Base-by-base conservation (phyloP, 2,113 vertebrate genomes). In the Lichenostomus cassidix region DNA sequence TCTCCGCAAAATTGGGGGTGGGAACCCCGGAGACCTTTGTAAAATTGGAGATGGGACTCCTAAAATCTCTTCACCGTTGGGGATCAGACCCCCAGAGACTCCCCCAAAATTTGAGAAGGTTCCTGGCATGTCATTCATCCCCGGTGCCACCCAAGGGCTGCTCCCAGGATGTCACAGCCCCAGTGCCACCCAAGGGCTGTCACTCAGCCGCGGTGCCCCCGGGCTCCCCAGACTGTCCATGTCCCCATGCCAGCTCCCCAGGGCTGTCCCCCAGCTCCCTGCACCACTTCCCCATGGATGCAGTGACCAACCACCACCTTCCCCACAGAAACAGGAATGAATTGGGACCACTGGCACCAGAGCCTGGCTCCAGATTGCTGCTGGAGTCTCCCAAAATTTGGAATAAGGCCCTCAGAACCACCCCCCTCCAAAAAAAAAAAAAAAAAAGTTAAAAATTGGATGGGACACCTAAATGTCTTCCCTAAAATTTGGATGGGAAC, bases 261-360 rank as follows among this genome's bases (percentile, higher is more conserved):
- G 33, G 12, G 46, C 46, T 35, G 47, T 42, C 19, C 37, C 58
- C 42, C 69, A 21, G 15, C 53, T 27, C 59, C 5, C 1, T 12
- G 55, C 33, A 11, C 47, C 24, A 3, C 4, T 9, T 55, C 28
- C 44, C 33, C 11, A 6, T 4, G 23, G 50, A 29, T 22, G 23
- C 29, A 37, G 11, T 9, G 33, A 17, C 62, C 5, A 0, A 5
- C 22, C 25, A 33, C 68, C 1, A 0, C 41, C 7, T 64, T 11
- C 31, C 44, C 65, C 22, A 2, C 4, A 33, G 76, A 46, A 53
- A 64, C 4, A 7, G 31, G 25, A 52, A 20, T 1, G 53, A 39
- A 29, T 65, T 17, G 1, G 1, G 22, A 15, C 15, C 0, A 1
- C 31, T 20, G 21, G 37, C 27, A 19, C 75, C 86, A 65, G 46